Conservation (phyloP, 2,797 vertebrate genomes). For the Acanthopagrus latus region DNA sequence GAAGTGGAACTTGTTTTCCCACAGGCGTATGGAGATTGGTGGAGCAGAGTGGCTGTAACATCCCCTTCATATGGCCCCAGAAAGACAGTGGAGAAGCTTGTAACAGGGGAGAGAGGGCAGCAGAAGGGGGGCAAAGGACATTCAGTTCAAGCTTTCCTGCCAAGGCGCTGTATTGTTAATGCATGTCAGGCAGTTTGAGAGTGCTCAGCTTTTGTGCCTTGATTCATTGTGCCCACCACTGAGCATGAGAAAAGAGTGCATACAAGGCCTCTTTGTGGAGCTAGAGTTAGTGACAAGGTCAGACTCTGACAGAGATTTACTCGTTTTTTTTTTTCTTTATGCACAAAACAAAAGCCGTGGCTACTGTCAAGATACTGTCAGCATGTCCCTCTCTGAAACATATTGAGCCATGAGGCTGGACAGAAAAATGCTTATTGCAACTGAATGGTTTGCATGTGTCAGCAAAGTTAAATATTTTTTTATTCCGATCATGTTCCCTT, state of each 20-base stretch:
- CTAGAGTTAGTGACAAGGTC: constrained; percentile 65
- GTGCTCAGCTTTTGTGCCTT: constrained; percentile 75
- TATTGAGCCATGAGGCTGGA: constrained; percentile 16
- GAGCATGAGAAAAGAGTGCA: constrained; percentile 68
- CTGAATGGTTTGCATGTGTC: constrained; percentile 20
- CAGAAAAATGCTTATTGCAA: constrained; percentile 28
- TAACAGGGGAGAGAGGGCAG: constrained; percentile 46
- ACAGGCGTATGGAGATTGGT: constrained; percentile 39
- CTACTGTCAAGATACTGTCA: constrained; percentile 29
- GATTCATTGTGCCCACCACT: constrained; percentile 72
- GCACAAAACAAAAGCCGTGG: constrained; percentile 38
- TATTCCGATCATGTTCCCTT: background rate
- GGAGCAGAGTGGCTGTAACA: constrained; percentile 37
- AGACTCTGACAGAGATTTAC: constrained; percentile 50
- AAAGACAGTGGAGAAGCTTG: constrained; percentile 65
- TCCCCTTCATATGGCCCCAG: constrained; percentile 56
- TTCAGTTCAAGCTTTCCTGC: constrained; percentile 72
- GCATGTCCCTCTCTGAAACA: constrained; percentile 22
- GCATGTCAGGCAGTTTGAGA: constrained; percentile 76
- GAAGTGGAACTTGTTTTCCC: constrained; percentile 57
- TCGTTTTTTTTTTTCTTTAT: constrained; percentile 22
- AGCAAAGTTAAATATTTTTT: constrained; percentile 5
- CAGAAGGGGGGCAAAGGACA: constrained; percentile 60
- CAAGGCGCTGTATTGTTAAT: constrained; percentile 76
- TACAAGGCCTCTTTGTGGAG: constrained; percentile 72